phyloP scores from a whole-genome alignment of 2,888 invertebrate species.

The Halocaridina rubra region DNA sequence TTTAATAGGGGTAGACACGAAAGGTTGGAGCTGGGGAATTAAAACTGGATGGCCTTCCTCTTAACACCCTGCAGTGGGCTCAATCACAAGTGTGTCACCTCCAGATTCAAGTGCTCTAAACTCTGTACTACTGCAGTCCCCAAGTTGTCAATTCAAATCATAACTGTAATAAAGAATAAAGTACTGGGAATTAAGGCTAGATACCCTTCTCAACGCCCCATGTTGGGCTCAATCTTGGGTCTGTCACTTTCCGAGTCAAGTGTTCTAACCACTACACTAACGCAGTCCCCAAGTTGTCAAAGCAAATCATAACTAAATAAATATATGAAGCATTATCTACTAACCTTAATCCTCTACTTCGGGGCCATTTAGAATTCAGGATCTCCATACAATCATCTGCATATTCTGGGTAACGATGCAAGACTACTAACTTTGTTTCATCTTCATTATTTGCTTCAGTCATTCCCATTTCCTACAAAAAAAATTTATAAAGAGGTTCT shows the following conservation, averaged over 20 bases:
- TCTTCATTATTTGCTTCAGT: neutral
- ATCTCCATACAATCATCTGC: constrained; percentile 37
- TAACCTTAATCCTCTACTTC: constrained; percentile 43
- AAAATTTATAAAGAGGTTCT: too few relatives aligned
- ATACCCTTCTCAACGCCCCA: neutral
- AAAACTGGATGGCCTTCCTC: too few relatives aligned
- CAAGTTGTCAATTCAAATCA: neutral
- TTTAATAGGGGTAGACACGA: neutral
- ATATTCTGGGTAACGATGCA: constrained; percentile 29
- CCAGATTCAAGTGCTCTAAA: too few relatives aligned
- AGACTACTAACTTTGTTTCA: constrained; percentile 6
- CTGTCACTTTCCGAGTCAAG: too few relatives aligned
- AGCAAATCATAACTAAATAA: neutral
- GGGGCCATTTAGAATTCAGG: constrained; percentile 44
- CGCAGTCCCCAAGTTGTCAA: neutral
- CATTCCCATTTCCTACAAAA: too few relatives aligned
- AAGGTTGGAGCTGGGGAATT: neutral
- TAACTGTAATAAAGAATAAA: neutral
- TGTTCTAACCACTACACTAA: neutral
- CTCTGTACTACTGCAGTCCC: neutral
- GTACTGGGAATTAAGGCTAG: neutral
- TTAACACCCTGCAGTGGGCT: too few relatives aligned
- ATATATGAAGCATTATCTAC: neutral
- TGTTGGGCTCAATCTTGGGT: too few relatives aligned
- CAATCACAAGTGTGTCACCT: too few relatives aligned